Base-by-base conservation (phyloP, 2,797 vertebrate genomes). In the Rachycentron canadum region DNA sequence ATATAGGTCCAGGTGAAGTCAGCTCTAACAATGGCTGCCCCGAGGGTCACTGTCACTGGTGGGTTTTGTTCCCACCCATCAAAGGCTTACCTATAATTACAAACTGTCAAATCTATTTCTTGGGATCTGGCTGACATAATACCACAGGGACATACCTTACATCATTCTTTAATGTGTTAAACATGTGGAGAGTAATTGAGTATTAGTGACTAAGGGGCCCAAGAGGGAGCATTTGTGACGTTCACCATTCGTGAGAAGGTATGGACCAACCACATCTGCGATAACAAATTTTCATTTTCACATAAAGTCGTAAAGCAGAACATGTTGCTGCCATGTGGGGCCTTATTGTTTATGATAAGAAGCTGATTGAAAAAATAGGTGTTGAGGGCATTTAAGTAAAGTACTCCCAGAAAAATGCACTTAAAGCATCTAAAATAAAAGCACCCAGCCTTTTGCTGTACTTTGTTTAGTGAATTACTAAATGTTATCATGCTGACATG, bases 21-120 rank as follows among this genome's bases (percentile, higher is more conserved):
- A 69, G 28, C 66, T 57, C 49, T 21, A 84, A 90, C 84, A 88
- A 91, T 86, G 74, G 79, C 68, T 32, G 69, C 86, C 89, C 80
- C 7, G 38, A 73, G 83, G 85, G 68, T 78, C 53, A 2, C 43
- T 86, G 83, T 88, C 82, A 88, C 25, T 30, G 4, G 23, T 8
- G 52, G 56, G 28, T 50, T 86, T 86, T 78, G 73, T 82, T 85
- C 71, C 52, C 78, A 28, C 50, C 79, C 52, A 63, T 83, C 78
- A 80, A 30, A 50, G 64, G 57, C 41, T 67, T 19, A 34, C 73
- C 58, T 55, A 66, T 82, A 81, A 88, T 81, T 75, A 79, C 70
- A 79, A 64, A 73, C 72, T 43, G 83, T 49, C 76, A 87, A 74
- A 66, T 49, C 25, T 49, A 34, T 64, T 74, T 68, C 63, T 69